phyloP scores from a whole-genome alignment of 2,888 invertebrate species.

The Julus scandinavius region DNA sequence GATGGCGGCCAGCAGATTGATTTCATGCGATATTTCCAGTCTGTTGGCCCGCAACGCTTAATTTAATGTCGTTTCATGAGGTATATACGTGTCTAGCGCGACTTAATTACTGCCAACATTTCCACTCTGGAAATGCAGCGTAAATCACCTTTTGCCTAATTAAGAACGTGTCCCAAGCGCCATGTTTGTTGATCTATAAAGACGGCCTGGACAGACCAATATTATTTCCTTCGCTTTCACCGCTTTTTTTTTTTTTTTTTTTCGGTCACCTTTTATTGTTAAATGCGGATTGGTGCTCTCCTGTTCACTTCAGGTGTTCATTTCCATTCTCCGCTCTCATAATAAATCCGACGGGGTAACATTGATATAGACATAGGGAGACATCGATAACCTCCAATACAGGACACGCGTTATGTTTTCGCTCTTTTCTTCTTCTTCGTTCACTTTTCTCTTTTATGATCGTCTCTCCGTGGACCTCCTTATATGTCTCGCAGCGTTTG shows the following conservation, averaged over 20 bases:
- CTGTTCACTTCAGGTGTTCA: conserved; percentile 38
- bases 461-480: neutral
- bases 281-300: neutral
- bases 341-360: conserved; percentile 23
- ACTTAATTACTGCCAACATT: conserved; percentile 30
- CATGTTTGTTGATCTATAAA: conserved; percentile 27
- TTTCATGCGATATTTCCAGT: neutral
- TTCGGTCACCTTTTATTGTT: neutral
- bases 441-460: neutral
- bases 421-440: neutral
- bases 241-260: neutral
- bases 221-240: neutral
- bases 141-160: conserved; percentile 25
- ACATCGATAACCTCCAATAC: conserved; percentile 39
- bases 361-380: conserved; percentile 39
- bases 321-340: neutral
- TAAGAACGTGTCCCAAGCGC: neutral
- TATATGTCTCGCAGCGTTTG: neutral
- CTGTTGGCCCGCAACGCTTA: conserved; percentile 12
- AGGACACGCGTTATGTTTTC: conserved; percentile 28
- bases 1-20: conserved; percentile 5
- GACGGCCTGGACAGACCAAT: conserved; percentile 14
- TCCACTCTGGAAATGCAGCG: conserved; percentile 7
- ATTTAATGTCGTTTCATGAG: neutral
- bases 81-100: conserved; percentile 8